A percentile compares a stretch with the other conserved stretches of the same genome.
These are phyloP conservation scores for Notothenia coriiceps DNA, from an alignment of 2,113 vertebrate genomes.

Conservation along the genomic window DNA sequence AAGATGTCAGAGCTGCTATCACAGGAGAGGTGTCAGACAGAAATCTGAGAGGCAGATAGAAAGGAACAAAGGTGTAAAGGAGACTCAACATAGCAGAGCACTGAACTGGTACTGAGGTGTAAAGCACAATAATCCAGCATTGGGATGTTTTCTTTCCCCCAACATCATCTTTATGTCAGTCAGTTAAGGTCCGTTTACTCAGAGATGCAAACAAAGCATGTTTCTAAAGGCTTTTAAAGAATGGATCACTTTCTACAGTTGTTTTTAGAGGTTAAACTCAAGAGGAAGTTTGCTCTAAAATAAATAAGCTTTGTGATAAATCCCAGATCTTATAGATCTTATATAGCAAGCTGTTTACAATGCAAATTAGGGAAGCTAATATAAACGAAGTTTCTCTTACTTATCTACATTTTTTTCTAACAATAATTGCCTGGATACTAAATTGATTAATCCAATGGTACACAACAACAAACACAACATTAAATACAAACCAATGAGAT, in stretches of 20 bases:
- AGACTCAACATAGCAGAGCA: conserved; percentile 20
- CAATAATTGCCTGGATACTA: too few relatives aligned
- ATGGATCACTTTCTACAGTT: not conserved
- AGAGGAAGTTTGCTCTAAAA: not conserved
- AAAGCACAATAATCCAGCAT: not conserved
- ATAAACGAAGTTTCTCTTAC: not conserved
- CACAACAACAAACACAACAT: not conserved
- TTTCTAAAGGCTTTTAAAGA: not conserved
- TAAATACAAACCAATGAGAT: not conserved
- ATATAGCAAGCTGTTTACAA: not conserved
- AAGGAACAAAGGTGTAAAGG: not conserved
- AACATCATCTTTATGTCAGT: not conserved
- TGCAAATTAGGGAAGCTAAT: not conserved
- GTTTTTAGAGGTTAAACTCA: not conserved
- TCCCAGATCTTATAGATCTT: not conserved
- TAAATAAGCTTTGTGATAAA: not conserved
- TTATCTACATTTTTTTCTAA: too few relatives aligned
- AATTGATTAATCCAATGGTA: not conserved
- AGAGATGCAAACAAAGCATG: not conserved
- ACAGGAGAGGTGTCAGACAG: conserved; percentile 30
- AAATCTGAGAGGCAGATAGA: conserved; percentile 18
- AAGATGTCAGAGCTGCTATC: conserved; percentile 33
- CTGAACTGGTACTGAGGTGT: conserved; percentile 2
- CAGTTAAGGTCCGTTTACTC: not conserved
- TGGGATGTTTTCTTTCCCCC: not conserved